Evolutionary conservation across 2,888 invertebrate genomes (phyloP).

Genomic region (Cosmia trapezina): DNA sequence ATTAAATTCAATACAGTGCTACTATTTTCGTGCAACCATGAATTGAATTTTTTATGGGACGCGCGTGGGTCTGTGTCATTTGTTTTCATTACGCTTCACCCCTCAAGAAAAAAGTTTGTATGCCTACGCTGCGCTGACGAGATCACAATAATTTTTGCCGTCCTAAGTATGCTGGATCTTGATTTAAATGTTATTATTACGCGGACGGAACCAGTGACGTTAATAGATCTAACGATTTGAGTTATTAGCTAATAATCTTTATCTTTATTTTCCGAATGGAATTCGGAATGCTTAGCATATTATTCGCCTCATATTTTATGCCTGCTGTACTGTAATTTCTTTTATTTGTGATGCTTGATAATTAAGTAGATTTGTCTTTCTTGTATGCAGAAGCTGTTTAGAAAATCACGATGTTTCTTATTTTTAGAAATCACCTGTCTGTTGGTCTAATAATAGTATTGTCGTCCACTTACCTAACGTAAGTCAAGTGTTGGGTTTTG

Average conservation of each 20-base stretch:
- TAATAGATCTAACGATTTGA: conserved; percentile 70
- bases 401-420: background rate
- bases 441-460: background rate
- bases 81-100: conserved; percentile 85
- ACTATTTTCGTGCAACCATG: conserved; percentile 84
- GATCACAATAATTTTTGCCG: conserved; percentile 66
- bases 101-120: conserved; percentile 75
- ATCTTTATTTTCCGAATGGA: conserved; percentile 69
- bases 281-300: conserved; percentile 59
- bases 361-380: conserved; percentile 28
- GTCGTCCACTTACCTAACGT: background rate
- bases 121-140: conserved; percentile 49
- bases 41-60: conserved; percentile 87
- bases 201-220: conserved; percentile 68
- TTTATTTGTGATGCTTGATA: conserved; percentile 35
- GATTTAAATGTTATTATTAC: conserved; percentile 73
- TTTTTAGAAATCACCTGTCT: conserved; percentile 11
- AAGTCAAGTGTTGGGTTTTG: background rate
- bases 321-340: conserved; percentile 56
- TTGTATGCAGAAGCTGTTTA: conserved; percentile 17
- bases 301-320: conserved; percentile 63
- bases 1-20: conserved; percentile 77
- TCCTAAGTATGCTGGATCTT: conserved; percentile 53
- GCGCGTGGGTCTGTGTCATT: conserved; percentile 84
- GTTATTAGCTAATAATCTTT: conserved; percentile 72